A percentile compares a stretch with the other conserved stretches of the same genome.
These are phyloP conservation scores for Coleophora deauratella DNA, from an alignment of 2,888 invertebrate genomes.

Conservation along the genomic window DNA sequence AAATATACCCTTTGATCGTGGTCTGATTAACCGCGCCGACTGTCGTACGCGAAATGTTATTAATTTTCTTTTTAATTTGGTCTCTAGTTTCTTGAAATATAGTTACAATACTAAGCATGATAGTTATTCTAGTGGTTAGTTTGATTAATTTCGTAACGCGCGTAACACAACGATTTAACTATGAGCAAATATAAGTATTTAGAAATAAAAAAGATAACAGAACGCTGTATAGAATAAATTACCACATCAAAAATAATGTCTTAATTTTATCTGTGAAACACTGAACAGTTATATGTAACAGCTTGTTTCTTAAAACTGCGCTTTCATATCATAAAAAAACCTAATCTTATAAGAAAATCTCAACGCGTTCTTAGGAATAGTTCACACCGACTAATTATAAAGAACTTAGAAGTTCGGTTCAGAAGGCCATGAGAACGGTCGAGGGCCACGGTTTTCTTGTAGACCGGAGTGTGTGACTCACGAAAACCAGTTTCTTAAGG, in stretches of 20 bases:
- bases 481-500: conserved; percentile 35
- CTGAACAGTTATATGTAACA: too few species aligned
- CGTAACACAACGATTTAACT: too few species aligned
- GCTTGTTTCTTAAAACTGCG: too few species aligned
- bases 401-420: not conserved
- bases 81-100: conserved; percentile 20
- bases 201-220: too few species aligned
- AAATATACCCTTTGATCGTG: conserved; percentile 69
- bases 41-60: conserved; percentile 57
- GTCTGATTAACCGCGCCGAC: conserved; percentile 63
- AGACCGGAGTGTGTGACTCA: conserved; percentile 33
- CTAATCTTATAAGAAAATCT: too few species aligned
- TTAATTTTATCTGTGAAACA: too few species aligned
- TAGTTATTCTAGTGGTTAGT: conserved; percentile 16
- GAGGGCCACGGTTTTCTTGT: conserved; percentile 8
- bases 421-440: conserved; percentile 51
- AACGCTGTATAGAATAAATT: too few species aligned
- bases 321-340: too few species aligned
- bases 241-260: too few species aligned
- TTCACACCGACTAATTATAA: conserved; percentile 25
- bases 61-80: conserved; percentile 69
- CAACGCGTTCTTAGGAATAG: not conserved
- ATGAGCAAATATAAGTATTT: too few species aligned
- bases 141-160: conserved; percentile 45
- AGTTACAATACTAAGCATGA: not conserved